A percentile compares a stretch with the other conserved stretches of the same genome.
Conservation (phyloP, 2,113 vertebrate species). For the Syngnathus scovelli region DNA sequence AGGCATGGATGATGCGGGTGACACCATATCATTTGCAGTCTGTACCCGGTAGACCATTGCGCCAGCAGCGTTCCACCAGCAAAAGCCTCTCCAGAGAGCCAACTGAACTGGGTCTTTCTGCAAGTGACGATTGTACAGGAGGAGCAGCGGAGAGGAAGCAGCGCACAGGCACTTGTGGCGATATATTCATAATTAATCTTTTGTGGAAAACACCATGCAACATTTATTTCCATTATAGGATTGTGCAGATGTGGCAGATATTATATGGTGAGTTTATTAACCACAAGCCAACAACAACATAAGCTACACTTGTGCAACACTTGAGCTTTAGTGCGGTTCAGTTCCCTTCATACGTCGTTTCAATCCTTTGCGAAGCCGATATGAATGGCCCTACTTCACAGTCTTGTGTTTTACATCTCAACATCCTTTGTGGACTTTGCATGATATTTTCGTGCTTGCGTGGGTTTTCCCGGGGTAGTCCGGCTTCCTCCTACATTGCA, state of each 20-base stretch:
- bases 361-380: background rate
- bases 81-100: slow-evolving; percentile 29
- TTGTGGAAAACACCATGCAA: slow-evolving; percentile 13
- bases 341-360: background rate
- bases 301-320: background rate
- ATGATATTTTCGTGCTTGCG: too few relatives aligned
- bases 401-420: background rate
- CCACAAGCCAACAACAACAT: background rate
- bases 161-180: slow-evolving; percentile 13
- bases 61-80: slow-evolving; percentile 24
- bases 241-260: slow-evolving; percentile 4
- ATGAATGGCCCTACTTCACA: background rate
- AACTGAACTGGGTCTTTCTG: slow-evolving; percentile 15
- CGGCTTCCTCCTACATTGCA: too few relatives aligned
- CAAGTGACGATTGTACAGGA: slow-evolving; percentile 18
- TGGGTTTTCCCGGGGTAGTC: too few relatives aligned
- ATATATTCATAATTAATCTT: slow-evolving; percentile 19
- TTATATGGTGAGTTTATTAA: background rate
- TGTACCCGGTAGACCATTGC: slow-evolving; percentile 25
- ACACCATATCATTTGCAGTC: slow-evolving; percentile 46
- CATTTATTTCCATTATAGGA: slow-evolving; percentile 5
- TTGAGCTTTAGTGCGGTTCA: background rate
- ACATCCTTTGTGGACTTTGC: too few relatives aligned
- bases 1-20: slow-evolving; percentile 29
- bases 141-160: slow-evolving; percentile 3